Base-by-base conservation (phyloP, 1,140 invertebrate species). In the Agrypnia vestita region DNA sequence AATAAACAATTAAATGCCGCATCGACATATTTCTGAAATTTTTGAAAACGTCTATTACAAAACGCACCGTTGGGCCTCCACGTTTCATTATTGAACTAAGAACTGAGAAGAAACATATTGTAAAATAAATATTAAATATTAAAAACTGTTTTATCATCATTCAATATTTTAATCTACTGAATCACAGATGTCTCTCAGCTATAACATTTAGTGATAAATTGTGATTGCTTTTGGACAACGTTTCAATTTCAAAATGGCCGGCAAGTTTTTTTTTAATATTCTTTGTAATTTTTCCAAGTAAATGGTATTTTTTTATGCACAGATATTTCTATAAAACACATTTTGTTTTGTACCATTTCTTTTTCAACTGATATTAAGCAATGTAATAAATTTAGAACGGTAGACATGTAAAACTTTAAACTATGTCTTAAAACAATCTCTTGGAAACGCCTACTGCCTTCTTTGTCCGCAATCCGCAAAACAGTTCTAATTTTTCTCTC, bases 391-490 rank as follows among this genome's bases (percentile, higher is more conserved):
- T 13, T 51, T 17, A 51, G 19, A 15, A 25, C 17, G 46, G 12
- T 21, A 12, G 19, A 25, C 67, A 71, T 71, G 17, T 71, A 51
- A n/a, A n/a, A 51, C 19, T 51, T 21, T 25, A 71, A 51, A 49
- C 51, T 17, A 25, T 71, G 67, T 71, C 67, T 71, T 71, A 71
- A 49, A 53, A 17, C 17, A 11, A 13, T 74, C 55, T n/a, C 53
- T 44, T 56, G 76, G 72, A 78, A 78, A 78, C 76, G 76, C 76
- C 76, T 78, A 78, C 76, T 47, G 43, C 67, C 62, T 64, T 44
- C 76, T 78, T 78, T 78, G 76, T 78, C 76, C 76, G 76, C 76
- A 78, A 78, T 56, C 76, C 53, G 76, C 64, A 78, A 53, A 78
- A 78, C 76, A 78, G 76, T 59, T 44, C 76, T 55, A 78, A 71